Evolutionary conservation across 2,113 vertebrate species (phyloP), one percentile per base, ranked within the genome.

Genomic region (Halichoeres trimaculatus): DNA sequence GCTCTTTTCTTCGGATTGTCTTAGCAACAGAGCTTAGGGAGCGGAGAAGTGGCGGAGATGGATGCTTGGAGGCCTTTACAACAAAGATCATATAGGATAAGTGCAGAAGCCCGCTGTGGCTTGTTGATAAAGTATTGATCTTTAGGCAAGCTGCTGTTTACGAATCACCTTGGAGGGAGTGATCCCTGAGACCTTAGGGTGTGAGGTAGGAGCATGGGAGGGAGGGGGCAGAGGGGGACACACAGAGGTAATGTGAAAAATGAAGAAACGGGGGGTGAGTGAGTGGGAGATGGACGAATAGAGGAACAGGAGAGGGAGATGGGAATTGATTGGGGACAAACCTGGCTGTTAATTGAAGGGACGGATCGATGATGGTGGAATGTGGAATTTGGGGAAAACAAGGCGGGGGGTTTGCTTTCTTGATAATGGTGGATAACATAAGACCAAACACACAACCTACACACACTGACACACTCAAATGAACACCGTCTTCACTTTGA

Each of bases 121-220:
- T 96, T 97, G 96, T 97, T 99, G 97, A 98, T 98, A 98, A 97
- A 98, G 96, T 98, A 99, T 99, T 96, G 97, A 99, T 99, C 96
- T 95, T 92, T 93, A 71, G 9, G 57, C 81, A 80, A 79, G 88
- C 74, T 71, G 73, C 95, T 97, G 96, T 98, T 98, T 97, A 96
- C 95, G 96, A 97, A 96, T 96, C 96, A 97, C 95, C 97, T 98
- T 97, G 98, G 96, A 96, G 95, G 95, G 94, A 95, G 94, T 96
- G 96, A 97, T 96, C 96, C 95, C 91, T 83, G 92, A 94, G 96
- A 96, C 96, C 96, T 95, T 91, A 94, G 95, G 95, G 94, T 94
- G 94, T 89, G 87, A 88, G 92, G 81, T 73, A 86, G 90, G 67
- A 62, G 62, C 41, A 47, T 68, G 70, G 67, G 90, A 88, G 83